Base-by-base conservation (phyloP, 2,797 vertebrate genomes). In the Poecile montanus region DNA sequence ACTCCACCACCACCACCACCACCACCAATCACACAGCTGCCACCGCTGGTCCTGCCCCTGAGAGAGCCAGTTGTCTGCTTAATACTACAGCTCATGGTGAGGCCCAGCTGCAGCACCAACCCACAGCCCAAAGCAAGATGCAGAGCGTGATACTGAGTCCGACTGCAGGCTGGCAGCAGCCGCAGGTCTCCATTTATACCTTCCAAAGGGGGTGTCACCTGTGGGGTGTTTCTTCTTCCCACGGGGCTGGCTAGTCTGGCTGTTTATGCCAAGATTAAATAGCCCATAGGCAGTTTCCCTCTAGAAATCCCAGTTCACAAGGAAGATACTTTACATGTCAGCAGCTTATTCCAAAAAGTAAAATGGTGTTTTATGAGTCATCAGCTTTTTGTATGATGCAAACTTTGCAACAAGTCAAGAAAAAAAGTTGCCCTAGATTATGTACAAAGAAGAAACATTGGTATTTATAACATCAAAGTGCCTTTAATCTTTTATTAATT, bases 241-340 rank as follows among this genome's bases (percentile, higher is more conserved):
- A 94, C 86, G 92, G 94, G 95, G 94, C 94, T 95, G 95, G 95
- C 96, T 96, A 94, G 90, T 93, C 92, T 73, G 66, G 86, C 92
- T 96, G 92, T 96, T 97, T 94, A 92, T 93, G 95, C 96, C 95
- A 96, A 93, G 94, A 94, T 94, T 75, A 97, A 97, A 94, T 78
- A 92, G 94, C 96, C 96, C 94, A 87, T 74, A 85, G 97, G 97
- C 96, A 96, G 95, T 95, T 94, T 96, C 94, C 96, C 94, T 97
- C 95, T 93, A 93, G 95, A 95, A 97, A 94, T 96, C 94, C 93
- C 91, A 95, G 93, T 95, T 94, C 84, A 95, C 86, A 92, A 76
- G 92, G 86, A 94, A 96, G 90, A 95, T 93, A 93, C 96, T 97
- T 96, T 91, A 93, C 96, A 97, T 91, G 92, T 97, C 97, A 97